Evolutionary conservation across 1,140 invertebrate species (phyloP).

Genomic region (Leptonema lineaticorne): DNA sequence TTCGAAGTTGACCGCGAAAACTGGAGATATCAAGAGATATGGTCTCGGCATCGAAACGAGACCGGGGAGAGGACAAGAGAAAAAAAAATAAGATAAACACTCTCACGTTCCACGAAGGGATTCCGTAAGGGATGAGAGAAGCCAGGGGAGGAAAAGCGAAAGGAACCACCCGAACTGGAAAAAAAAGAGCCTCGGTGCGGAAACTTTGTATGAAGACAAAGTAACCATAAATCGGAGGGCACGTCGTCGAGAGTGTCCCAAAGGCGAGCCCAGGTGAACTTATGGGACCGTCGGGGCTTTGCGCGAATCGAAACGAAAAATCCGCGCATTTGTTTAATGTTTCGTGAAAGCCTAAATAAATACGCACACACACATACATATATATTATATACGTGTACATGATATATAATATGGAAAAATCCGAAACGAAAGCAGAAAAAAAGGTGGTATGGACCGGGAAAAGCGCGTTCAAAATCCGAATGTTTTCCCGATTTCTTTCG

Average conservation of each 20-base stretch:
- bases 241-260: conserved; percentile 36
- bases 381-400: background rate
- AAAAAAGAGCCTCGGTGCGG: conserved; percentile 24
- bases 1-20: conserved; percentile 29
- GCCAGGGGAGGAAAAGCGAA: background rate
- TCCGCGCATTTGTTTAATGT: too few species aligned
- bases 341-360: too few species aligned
- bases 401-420: too few species aligned
- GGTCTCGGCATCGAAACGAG: conserved; percentile 8
- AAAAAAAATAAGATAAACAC: conserved; percentile 5
- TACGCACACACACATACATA: too few species aligned
- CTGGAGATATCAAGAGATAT: conserved; percentile 39
- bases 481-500: too few species aligned
- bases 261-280: conserved; percentile 36
- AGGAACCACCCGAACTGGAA: background rate
- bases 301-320: conserved; percentile 41
- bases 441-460: too few species aligned
- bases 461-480: too few species aligned
- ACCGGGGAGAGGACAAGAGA: background rate
- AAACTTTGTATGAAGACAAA: conserved; percentile 43
- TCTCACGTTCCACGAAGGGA: conserved; percentile 2
- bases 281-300: conserved; percentile 32
- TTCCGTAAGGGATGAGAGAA: conserved; percentile 1
- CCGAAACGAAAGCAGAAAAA: too few species aligned
- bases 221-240: conserved; percentile 42